Conservation (phyloP, 2,797 vertebrate genomes). For the Pangasius macronema region DNA sequence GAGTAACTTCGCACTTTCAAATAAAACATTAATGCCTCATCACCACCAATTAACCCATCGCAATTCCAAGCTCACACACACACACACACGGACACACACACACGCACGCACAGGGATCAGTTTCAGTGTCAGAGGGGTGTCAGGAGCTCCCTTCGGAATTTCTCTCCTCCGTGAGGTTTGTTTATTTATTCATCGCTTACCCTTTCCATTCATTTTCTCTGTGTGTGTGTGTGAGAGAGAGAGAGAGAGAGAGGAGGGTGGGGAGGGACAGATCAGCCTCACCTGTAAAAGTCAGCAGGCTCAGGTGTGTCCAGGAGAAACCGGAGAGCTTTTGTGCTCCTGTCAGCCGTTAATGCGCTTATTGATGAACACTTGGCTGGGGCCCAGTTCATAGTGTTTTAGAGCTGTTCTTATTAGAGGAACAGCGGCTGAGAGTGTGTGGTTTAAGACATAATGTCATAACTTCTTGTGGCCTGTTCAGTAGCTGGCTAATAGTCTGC, state of each 20-base stretch:
- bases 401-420: not conserved
- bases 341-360: slow-evolving; percentile 74
- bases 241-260: not conserved
- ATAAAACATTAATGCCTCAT: slow-evolving; percentile 78
- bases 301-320: slow-evolving; percentile 64
- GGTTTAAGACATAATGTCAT: not conserved
- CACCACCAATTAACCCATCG: slow-evolving; percentile 73
- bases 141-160: slow-evolving; percentile 47
- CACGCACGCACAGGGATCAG: slow-evolving; percentile 46
- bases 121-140: slow-evolving; percentile 54
- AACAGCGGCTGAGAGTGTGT: not conserved
- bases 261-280: slow-evolving; percentile 22
- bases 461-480: not conserved
- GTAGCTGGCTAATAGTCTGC: not conserved
- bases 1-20: slow-evolving; percentile 77
- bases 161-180: slow-evolving; percentile 59
- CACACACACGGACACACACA: slow-evolving; percentile 70
- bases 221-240: not conserved
- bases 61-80: slow-evolving; percentile 74
- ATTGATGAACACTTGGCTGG: slow-evolving; percentile 42
- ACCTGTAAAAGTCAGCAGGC: slow-evolving; percentile 43
- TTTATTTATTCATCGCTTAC: slow-evolving; percentile 69
- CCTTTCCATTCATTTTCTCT: slow-evolving; percentile 47
- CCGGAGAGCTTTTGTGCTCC: slow-evolving; percentile 73
- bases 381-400: slow-evolving; percentile 12